Conservation (phyloP, 2,113 vertebrate genomes). For the Nesogale talazaci region DNA sequence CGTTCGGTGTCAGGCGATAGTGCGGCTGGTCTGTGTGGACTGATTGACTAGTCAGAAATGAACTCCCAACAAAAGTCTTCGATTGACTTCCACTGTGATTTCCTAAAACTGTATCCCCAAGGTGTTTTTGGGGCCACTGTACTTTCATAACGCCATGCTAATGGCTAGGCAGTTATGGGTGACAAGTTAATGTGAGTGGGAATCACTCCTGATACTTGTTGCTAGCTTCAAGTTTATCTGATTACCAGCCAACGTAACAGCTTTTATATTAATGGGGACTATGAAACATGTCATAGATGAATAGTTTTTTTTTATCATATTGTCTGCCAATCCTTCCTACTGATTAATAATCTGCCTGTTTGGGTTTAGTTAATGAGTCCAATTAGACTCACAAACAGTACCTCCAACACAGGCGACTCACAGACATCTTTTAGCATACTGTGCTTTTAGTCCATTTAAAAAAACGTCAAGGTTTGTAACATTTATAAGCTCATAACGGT, state of each 20-base stretch:
- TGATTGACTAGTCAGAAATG: background rate
- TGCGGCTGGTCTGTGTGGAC: background rate
- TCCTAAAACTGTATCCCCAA: background rate
- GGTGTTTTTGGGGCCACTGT: background rate
- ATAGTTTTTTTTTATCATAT: conserved; percentile 74
- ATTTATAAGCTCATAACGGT: conserved; percentile 25
- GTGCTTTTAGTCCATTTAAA: conserved; percentile 43
- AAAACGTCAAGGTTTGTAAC: too few relatives aligned
- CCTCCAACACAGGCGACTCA: conserved; percentile 62
- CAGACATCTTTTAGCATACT: conserved; percentile 46
- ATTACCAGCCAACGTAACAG: conserved; percentile 67
- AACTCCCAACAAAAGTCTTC: background rate
- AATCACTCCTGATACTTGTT: conserved; percentile 58
- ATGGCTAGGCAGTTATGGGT: background rate
- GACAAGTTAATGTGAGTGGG: conserved; percentile 48
- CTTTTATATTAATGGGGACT: conserved; percentile 74
- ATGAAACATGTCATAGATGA: conserved; percentile 78
- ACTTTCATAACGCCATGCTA: background rate
- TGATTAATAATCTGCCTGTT: conserved; percentile 80
- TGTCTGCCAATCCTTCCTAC: conserved; percentile 70
- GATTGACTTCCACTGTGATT: background rate
- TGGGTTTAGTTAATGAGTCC: conserved; percentile 75
- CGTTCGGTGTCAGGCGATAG: background rate
- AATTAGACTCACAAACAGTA: conserved; percentile 76
- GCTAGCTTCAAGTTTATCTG: conserved; percentile 71